Percentiles rank a stretch among this genome's conserved stretches.
Conservation (phyloP, 2,888 invertebrate species). For the Trichogramma dendrolimi region DNA sequence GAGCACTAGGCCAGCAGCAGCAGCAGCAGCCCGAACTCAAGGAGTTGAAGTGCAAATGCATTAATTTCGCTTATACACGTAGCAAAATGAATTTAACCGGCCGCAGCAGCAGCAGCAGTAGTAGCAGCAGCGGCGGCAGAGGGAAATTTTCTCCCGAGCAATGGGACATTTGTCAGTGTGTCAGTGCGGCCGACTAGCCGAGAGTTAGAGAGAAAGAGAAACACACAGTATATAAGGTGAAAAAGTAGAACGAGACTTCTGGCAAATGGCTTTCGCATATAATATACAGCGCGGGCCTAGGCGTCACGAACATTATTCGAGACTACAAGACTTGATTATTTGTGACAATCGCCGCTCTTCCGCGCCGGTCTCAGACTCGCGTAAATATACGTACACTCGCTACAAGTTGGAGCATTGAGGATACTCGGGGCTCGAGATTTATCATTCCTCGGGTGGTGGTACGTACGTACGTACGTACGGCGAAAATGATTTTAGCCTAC, state of each 20-base stretch:
- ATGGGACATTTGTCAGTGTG: constrained; percentile 11
- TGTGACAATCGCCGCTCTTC: background rate
- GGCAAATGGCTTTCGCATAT: background rate
- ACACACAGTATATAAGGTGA: constrained; percentile 11
- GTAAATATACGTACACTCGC: too few relatives aligned
- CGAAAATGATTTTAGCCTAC: too few relatives aligned
- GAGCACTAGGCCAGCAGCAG: too few relatives aligned
- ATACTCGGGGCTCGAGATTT: too few relatives aligned
- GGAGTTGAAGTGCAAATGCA: too few relatives aligned
- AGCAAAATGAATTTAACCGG: constrained; percentile 10
- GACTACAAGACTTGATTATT: constrained; percentile 2
- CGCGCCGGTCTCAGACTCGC: too few relatives aligned
- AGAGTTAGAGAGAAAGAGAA: background rate
- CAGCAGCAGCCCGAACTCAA: too few relatives aligned
- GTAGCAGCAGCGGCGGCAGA: background rate
- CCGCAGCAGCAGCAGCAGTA: background rate
- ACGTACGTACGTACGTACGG: too few relatives aligned
- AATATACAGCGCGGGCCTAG: background rate
- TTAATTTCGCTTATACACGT: background rate
- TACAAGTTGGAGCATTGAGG: too few relatives aligned
- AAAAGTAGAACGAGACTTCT: constrained; percentile 5
- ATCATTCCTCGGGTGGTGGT: too few relatives aligned
- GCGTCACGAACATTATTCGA: background rate
- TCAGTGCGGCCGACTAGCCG: too few relatives aligned
- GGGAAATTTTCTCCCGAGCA: background rate